Evolutionary conservation across 2,797 vertebrate genomes (phyloP).

Genomic region (Lepidocolaptes lacrymiger): DNA sequence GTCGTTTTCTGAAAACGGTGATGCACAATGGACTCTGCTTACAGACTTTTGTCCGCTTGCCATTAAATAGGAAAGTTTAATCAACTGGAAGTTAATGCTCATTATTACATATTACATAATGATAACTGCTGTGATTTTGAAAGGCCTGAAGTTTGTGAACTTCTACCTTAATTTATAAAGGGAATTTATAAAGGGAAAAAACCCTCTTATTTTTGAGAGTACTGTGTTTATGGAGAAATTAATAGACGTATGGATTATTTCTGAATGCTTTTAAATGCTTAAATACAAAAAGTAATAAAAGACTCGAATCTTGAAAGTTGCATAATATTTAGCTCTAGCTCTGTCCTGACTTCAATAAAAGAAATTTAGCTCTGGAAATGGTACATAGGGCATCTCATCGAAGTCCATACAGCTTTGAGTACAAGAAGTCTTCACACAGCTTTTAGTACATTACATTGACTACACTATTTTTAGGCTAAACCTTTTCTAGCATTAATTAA

Average conservation of each 20-base stretch:
- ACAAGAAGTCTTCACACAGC: neutral
- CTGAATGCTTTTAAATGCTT: neutral
- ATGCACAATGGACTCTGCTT: neutral
- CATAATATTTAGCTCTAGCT: neutral
- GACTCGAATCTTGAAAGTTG: neutral
- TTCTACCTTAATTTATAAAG: neutral
- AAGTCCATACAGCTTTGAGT: neutral
- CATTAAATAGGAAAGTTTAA: neutral
- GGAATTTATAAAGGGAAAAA: neutral
- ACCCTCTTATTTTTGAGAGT: neutral
- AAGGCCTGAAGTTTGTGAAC: neutral
- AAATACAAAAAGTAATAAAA: neutral
- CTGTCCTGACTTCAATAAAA: neutral
- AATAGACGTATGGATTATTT: neutral
- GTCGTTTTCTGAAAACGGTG: neutral
- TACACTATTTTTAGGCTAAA: neutral
- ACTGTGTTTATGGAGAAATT: neutral
- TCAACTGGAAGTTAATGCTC: neutral
- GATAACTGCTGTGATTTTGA: neutral
- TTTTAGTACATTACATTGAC: neutral
- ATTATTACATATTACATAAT: neutral
- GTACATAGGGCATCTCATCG: neutral
- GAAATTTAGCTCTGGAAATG: neutral
- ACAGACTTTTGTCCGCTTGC: neutral
- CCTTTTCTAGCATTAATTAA: neutral